phyloP scores from a whole-genome alignment of 2,113 vertebrate genomes.

The Thoracochromis brauschi region DNA sequence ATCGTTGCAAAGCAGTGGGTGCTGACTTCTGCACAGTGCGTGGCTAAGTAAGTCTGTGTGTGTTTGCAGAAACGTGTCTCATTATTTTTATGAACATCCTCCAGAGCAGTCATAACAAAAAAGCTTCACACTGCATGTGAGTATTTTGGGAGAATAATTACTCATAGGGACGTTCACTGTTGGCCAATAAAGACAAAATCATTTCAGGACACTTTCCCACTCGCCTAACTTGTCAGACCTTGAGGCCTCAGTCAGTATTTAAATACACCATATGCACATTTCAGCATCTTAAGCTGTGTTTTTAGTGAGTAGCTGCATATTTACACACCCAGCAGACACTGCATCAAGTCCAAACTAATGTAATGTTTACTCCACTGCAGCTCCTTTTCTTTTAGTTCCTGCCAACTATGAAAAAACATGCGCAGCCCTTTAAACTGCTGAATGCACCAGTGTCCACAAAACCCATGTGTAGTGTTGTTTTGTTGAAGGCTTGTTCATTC shows the following conservation, averaged over 20 bases:
- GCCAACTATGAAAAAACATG: neutral
- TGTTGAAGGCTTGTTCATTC: neutral
- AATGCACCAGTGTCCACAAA: neutral
- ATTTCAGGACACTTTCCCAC: neutral
- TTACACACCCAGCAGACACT: neutral
- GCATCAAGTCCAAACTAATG: neutral
- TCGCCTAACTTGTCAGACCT: neutral
- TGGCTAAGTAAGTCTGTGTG: neutral
- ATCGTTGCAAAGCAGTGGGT: neutral
- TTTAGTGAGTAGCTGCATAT: neutral
- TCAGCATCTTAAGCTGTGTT: neutral
- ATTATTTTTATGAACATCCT: neutral
- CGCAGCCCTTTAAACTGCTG: rapidly evolving
- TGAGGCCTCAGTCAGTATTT: neutral
- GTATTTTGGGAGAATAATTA: neutral
- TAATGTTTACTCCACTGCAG: neutral
- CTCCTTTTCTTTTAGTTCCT: neutral
- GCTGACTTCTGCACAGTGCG: slow-evolving; percentile 14
- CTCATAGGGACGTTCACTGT: neutral
- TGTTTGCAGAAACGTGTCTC: neutral
- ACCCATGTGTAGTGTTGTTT: neutral
- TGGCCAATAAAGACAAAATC: neutral
- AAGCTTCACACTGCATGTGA: neutral
- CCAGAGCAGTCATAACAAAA: neutral
- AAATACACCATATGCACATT: neutral